Conservation (phyloP, 1,140 invertebrate species). For the Trichogramma pretiosum region DNA sequence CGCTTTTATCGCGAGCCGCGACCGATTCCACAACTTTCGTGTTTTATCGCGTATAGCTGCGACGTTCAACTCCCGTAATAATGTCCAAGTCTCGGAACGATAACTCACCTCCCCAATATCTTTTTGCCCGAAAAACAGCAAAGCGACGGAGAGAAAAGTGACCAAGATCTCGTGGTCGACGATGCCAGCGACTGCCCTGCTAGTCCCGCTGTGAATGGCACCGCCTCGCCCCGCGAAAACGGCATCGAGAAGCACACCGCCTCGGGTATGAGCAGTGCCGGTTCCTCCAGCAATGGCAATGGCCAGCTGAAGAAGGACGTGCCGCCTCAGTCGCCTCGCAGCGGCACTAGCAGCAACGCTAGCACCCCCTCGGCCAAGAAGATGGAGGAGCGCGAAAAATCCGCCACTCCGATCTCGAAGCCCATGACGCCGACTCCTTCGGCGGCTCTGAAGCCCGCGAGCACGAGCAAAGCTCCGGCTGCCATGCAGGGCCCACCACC, state of each 20-base stretch:
- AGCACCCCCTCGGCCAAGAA: constrained; percentile 69
- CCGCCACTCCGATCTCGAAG: constrained; percentile 82
- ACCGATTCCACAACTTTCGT: background rate
- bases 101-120: background rate
- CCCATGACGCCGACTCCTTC: constrained; percentile 76
- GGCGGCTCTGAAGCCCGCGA: constrained; percentile 38
- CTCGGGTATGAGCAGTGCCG: constrained; percentile 24
- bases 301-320: constrained; percentile 48
- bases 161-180: constrained; percentile 94
- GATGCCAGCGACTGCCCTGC: constrained; percentile 71
- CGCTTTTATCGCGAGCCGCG: background rate
- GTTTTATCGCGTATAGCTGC: background rate
- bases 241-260: constrained; percentile 54
- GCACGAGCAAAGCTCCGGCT: constrained; percentile 31
- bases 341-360: constrained; percentile 69
- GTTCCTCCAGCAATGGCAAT: constrained; percentile 6
- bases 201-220: constrained; percentile 53
- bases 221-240: constrained; percentile 72
- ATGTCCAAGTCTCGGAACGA: background rate
- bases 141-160: constrained; percentile 93
- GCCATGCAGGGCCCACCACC: constrained; percentile 25
- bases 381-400: constrained; percentile 66
- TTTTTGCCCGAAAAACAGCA: constrained; percentile 48
- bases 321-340: constrained; percentile 53
- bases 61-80: background rate